Evolutionary conservation across 2,888 invertebrate genomes (phyloP).

Genomic region (Neria commutata): DNA sequence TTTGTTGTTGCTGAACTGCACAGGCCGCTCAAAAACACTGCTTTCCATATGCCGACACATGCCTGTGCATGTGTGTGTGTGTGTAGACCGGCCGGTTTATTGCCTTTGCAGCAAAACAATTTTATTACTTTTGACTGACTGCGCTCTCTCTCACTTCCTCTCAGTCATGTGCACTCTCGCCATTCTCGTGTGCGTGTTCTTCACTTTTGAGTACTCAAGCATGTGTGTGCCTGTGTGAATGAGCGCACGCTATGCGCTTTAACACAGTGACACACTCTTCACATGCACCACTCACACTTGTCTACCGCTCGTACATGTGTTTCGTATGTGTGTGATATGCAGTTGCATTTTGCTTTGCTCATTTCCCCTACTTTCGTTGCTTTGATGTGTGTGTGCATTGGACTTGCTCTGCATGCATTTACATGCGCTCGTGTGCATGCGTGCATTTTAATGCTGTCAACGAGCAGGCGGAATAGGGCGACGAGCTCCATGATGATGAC

Average conservation of each 20-base stretch:
- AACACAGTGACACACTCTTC: slow-evolving; percentile 15
- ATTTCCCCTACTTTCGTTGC: slow-evolving; percentile 35
- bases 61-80: not conserved
- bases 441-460: not conserved
- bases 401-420: not conserved
- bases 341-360: not conserved
- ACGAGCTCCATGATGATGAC: not conserved
- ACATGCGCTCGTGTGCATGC: too few species aligned
- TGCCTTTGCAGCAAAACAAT: too few species aligned
- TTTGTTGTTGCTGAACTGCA: slow-evolving; percentile 11
- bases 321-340: slow-evolving; percentile 28
- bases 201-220: not conserved
- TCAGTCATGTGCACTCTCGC: too few species aligned
- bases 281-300: slow-evolving; percentile 1
- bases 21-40: not conserved
- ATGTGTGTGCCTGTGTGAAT: not conserved
- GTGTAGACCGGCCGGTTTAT: too few species aligned
- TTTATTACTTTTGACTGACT: too few species aligned
- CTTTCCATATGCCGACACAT: not conserved
- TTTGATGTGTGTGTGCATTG: not conserved
- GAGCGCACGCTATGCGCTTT: not conserved
- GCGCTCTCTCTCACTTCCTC: too few species aligned
- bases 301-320: too few species aligned
- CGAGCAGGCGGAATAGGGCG: not conserved
- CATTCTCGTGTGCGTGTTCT: too few species aligned